Evolutionary conservation across 2,113 vertebrate genomes (phyloP).

Genomic region (Xyliphius kryptos): DNA sequence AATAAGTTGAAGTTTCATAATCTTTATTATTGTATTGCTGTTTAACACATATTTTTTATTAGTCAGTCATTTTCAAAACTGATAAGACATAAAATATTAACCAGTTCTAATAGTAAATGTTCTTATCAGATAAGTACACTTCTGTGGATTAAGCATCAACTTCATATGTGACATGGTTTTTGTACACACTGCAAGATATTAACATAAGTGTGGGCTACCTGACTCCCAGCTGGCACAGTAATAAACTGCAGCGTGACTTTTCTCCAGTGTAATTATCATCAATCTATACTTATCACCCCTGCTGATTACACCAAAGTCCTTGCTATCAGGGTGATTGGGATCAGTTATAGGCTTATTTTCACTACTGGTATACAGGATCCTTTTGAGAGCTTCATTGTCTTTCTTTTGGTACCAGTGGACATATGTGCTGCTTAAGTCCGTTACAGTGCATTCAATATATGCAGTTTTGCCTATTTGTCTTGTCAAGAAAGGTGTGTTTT

Average conservation of each 20-base stretch:
- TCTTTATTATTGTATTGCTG: no score
- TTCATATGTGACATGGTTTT: slow-evolving; percentile 16
- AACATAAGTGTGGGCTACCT: slow-evolving; percentile 9
- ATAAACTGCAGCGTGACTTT: slow-evolving; percentile 13
- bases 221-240: slow-evolving; percentile 42
- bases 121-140: neutral
- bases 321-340: no score
- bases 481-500: neutral
- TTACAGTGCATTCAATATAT: slow-evolving; percentile 1
- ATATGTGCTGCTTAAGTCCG: neutral
- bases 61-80: no score
- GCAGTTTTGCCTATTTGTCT: neutral
- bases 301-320: no score
- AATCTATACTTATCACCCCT: neutral
- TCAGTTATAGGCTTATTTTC: no score
- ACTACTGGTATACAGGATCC: slow-evolving; percentile 13
- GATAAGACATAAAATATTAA: no score
- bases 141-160: neutral
- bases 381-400: slow-evolving; percentile 10
- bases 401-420: slow-evolving; percentile 45
- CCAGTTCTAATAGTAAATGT: no score
- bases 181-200: slow-evolving; percentile 4
- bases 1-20: no score
- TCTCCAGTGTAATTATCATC: neutral
- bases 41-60: no score